These are phyloP conservation scores for Solenodon paradoxus DNA, from an alignment of 2,113 vertebrate genomes.

Conservation along the genomic window DNA sequence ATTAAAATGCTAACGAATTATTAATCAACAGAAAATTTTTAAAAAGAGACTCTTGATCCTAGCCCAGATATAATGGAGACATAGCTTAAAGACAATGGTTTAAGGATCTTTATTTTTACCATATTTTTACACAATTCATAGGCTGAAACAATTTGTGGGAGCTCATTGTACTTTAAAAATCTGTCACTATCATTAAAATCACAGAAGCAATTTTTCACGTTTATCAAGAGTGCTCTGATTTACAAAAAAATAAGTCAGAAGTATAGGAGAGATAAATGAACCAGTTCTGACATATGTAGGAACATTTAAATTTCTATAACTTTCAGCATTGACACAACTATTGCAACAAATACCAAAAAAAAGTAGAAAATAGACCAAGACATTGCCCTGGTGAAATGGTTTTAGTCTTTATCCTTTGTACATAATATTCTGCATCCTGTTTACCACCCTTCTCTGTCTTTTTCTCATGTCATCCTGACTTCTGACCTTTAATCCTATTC, in stretches of 20 bases:
- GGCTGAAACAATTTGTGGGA: not conserved
- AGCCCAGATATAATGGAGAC: not conserved
- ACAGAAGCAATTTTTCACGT: not conserved
- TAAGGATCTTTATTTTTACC: not conserved
- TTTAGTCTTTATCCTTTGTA: not conserved
- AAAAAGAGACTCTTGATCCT: not conserved
- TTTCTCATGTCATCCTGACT: not conserved
- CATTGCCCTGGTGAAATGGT: not conserved
- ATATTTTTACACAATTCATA: not conserved
- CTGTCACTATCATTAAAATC: not conserved
- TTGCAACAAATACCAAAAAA: not conserved
- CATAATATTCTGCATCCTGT: not conserved
- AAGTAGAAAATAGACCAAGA: not conserved
- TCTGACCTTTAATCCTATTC: not conserved
- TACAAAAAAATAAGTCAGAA: no score
- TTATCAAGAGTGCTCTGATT: not conserved
- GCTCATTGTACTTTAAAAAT: not conserved
- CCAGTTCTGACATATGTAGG: not conserved
- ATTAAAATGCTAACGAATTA: no score
- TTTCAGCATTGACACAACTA: not conserved
- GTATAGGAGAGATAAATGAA: not conserved
- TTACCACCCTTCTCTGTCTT: not conserved
- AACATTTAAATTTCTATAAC: not conserved
- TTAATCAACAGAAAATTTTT: no score
- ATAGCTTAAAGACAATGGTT: not conserved